A percentile compares a stretch with the other conserved stretches of the same genome.
Conservation (phyloP, 2,797 vertebrate genomes). For the Perdix hodgsoniae region DNA sequence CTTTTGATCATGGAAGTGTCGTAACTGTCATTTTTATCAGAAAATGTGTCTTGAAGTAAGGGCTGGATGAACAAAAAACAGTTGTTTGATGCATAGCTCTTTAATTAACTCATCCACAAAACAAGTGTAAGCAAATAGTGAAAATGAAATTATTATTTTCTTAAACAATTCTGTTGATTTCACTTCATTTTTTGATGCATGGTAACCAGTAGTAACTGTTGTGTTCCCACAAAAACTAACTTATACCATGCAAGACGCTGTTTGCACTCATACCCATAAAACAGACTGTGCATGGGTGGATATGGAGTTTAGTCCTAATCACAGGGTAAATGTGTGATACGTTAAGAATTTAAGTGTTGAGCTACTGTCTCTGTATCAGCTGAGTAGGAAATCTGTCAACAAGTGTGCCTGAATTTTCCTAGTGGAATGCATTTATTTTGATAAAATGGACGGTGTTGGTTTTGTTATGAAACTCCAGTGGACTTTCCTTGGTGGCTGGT, state of each 20-base stretch:
- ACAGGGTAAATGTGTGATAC: constrained; percentile 53
- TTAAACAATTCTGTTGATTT: constrained; percentile 35
- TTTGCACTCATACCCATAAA: constrained; percentile 55
- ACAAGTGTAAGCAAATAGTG: constrained; percentile 9
- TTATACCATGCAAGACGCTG: constrained; percentile 56
- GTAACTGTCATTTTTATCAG: neutral
- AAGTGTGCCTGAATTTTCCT: constrained; percentile 15
- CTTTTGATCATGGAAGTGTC: neutral
- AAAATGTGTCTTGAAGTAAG: neutral
- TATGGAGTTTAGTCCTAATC: constrained; percentile 65
- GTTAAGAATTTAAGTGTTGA: constrained; percentile 51
- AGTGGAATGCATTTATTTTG: neutral
- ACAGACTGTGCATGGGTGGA: constrained; percentile 71
- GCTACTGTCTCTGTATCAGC: constrained; percentile 22
- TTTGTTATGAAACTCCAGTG: neutral
- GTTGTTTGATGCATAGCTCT: neutral
- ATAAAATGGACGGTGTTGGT: neutral
- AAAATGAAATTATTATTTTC: neutral
- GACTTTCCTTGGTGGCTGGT: neutral
- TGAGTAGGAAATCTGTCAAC: constrained; percentile 37
- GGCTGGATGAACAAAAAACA: constrained; percentile 43
- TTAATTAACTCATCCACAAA: constrained; percentile 51
- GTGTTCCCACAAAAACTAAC: constrained; percentile 35
- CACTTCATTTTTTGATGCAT: constrained; percentile 48
- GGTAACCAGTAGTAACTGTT: constrained; percentile 63